Conservation (phyloP, 2,888 invertebrate genomes). For the Aromia moschata region DNA sequence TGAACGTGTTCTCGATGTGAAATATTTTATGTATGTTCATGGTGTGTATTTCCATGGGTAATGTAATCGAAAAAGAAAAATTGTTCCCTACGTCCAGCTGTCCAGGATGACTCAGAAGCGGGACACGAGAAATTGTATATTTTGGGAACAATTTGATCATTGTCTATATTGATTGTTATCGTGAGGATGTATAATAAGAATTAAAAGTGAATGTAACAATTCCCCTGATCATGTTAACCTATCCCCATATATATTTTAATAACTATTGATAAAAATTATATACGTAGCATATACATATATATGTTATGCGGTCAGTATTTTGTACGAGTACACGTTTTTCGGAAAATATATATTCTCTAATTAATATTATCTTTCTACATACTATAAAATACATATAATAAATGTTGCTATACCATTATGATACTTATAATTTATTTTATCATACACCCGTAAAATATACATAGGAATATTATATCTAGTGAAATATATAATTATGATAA, state of each 20-base stretch:
- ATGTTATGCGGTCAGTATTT: conserved; percentile 62
- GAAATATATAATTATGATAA: conserved; percentile 65
- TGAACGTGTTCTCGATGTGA: conserved; percentile 65
- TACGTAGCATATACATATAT: conserved; percentile 58
- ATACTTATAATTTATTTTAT: conserved; percentile 63
- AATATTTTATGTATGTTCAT: conserved; percentile 59
- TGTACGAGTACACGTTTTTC: conserved; percentile 65
- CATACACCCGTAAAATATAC: conserved; percentile 63
- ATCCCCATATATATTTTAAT: conserved; percentile 61
- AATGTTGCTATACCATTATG: conserved; percentile 64
- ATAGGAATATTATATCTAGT: conserved; percentile 64
- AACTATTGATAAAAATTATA: conserved; percentile 55
- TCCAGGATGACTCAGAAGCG: conserved; percentile 10
- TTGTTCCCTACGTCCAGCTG: conserved; percentile 24
- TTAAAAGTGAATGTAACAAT: conserved; percentile 57
- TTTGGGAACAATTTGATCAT: conserved; percentile 51
- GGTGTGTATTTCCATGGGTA: conserved; percentile 51
- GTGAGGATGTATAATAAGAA: conserved; percentile 61
- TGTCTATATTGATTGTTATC: conserved; percentile 58
- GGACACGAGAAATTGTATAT: conserved; percentile 28
- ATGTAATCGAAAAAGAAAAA: conserved; percentile 24
- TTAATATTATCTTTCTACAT: conserved; percentile 63
- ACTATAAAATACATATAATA: conserved; percentile 60
- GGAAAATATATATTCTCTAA: conserved; percentile 62
- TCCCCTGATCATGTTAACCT: conserved; percentile 57